Evolutionary conservation across 2,888 invertebrate genomes (phyloP), one percentile per base, ranked within the genome.

Genomic region (Athalia circularis): DNA sequence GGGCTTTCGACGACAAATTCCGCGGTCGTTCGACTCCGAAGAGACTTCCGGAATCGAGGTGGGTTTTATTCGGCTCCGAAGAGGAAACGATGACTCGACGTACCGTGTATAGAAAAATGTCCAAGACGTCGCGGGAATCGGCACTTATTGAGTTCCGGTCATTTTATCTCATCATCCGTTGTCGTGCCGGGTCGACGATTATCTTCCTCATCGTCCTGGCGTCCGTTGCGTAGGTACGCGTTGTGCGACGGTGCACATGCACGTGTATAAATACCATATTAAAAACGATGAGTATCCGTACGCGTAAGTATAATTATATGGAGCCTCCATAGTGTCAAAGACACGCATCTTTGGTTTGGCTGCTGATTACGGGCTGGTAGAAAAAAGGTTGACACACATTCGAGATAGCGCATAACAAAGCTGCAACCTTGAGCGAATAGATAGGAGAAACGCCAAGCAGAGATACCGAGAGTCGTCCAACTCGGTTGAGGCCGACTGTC

Each of bases 381-480:
- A 62, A 75, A 75, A 62, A 75, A 61, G 75, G 47, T 64, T 75
- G 75, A 75, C 75, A 75, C 75, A 75, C 62, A 62, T 75, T 64
- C 64, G 8, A 50, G 75, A 62, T 54, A 62, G 62, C 61, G 75
- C 57, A 65, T 48, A 77, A 80, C 82, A 81, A 82, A 83, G 80
- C 82, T 80, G 79, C 82, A 85, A 83, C 87, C 88, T 88, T 88
- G 87, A 80, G 77, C 80, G 80, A 75, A 64, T 64, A 75, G 75
- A 75, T 75, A 75, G 75, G 75, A 75, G 61, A 75, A 75, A 75
- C 75, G 75, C 54, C 75, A 29, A 61, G 75, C 72, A 72, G 72
- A 68, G 68, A 72, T 72, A 72, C 72, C 72, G 59, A 59, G 72
- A 72, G 52, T 72, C 72, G 75, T 62, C 75, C 75, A 75, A 75